Percentiles rank a stretch among this genome's conserved stretches.
phyloP scores from a whole-genome alignment of 2,888 invertebrate genomes.

The Iphiclides podalirius region DNA sequence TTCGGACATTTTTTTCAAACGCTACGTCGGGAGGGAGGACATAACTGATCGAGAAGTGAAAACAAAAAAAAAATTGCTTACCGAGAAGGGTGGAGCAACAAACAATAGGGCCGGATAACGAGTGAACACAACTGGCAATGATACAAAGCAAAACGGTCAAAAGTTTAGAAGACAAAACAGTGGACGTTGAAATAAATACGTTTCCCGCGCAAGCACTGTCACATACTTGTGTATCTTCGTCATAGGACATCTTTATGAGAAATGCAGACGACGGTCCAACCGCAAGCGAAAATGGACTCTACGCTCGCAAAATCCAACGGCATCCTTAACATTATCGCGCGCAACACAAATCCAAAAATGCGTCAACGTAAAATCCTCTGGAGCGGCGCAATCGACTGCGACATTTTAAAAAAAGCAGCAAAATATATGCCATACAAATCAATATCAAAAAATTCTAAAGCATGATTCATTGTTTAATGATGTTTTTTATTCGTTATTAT shows the following conservation, averaged over 20 bases:
- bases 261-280: slow-evolving; percentile 2
- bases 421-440: slow-evolving; percentile 64
- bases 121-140: slow-evolving; percentile 48
- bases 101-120: slow-evolving; percentile 35
- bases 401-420: slow-evolving; percentile 66
- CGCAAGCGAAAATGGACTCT: slow-evolving; percentile 10
- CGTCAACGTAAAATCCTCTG: slow-evolving; percentile 46
- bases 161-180: slow-evolving; percentile 28
- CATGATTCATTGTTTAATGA: slow-evolving; percentile 12
- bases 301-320: slow-evolving; percentile 14
- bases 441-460: slow-evolving; percentile 27
- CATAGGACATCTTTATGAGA: slow-evolving; percentile 29
- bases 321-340: slow-evolving; percentile 44
- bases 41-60: slow-evolving; percentile 25
- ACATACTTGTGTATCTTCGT: slow-evolving; percentile 73
- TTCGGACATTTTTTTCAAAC: no score
- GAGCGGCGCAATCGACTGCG: slow-evolving; percentile 36
- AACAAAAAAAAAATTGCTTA: slow-evolving; percentile 34
- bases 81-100: slow-evolving; percentile 25
- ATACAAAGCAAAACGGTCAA: slow-evolving; percentile 46
- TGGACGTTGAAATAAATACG: no score
- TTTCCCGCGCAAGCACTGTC: slow-evolving; percentile 34
- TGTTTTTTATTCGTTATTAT: slow-evolving; percentile 6
- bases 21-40: no score
- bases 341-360: slow-evolving; percentile 75